phyloP scores from a whole-genome alignment of 2,113 vertebrate genomes.

The Xenotilapia flavipinnis region DNA sequence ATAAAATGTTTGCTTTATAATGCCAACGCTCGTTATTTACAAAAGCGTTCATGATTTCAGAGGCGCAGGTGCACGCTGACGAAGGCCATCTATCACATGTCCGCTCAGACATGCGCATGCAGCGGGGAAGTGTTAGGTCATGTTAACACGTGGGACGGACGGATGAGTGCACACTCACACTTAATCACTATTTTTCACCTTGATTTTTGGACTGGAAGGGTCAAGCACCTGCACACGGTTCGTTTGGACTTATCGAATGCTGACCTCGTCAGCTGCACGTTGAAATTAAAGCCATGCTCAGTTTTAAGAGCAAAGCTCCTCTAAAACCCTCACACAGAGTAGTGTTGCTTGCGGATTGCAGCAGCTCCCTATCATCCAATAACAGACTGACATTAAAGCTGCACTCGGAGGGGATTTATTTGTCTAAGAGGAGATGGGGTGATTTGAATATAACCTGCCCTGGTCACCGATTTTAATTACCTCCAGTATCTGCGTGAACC shows the following conservation, averaged over 20 bases:
- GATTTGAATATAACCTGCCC: neutral
- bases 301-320: neutral
- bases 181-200: neutral
- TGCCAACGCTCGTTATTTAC: neutral
- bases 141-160: fast-evolving
- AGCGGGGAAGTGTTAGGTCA: neutral
- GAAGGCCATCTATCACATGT: neutral
- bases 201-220: neutral
- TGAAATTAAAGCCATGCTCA: neutral
- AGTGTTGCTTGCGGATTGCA: neutral
- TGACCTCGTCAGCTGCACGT: neutral
- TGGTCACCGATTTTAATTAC: neutral
- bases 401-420: neutral
- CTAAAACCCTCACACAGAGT: neutral
- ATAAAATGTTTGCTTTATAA: conserved; percentile 1
- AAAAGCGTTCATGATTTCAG: neutral
- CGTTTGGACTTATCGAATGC: neutral
- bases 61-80: neutral
- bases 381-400: neutral
- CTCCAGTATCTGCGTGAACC: neutral
- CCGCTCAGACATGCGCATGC: neutral
- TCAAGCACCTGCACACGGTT: neutral
- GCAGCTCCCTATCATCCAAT: neutral
- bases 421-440: neutral
- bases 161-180: neutral